These are phyloP conservation scores for Acrocera orbiculus DNA, from an alignment of 2,888 invertebrate genomes.

Conservation along the genomic window DNA sequence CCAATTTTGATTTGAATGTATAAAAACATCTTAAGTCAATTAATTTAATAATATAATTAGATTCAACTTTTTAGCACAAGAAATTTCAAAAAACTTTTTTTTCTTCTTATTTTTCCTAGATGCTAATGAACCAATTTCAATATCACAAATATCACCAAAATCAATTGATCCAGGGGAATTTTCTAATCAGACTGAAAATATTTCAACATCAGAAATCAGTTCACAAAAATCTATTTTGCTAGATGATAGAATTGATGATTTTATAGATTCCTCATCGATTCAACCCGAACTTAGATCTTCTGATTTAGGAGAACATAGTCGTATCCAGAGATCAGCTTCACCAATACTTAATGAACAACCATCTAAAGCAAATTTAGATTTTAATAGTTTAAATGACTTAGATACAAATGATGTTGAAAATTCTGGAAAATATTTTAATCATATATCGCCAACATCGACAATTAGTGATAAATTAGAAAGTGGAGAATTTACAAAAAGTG, in stretches of 20 bases:
- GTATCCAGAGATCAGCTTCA: slow-evolving; percentile 38
- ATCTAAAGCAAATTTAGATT: slow-evolving; percentile 19
- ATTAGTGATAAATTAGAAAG: slow-evolving; percentile 14
- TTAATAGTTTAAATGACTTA: slow-evolving; percentile 19
- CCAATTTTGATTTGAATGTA: too few species aligned
- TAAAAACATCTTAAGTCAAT: too few species aligned
- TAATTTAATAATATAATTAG: too few species aligned
- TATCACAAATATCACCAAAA: slow-evolving; percentile 54
- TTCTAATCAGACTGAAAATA: too few species aligned
- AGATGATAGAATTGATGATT: too few species aligned
- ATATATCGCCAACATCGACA: slow-evolving; percentile 29
- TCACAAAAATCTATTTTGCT: too few species aligned
- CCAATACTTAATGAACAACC: slow-evolving; percentile 41
- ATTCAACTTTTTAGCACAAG: too few species aligned
- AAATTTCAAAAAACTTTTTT: too few species aligned
- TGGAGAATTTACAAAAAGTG: slow-evolving; percentile 21
- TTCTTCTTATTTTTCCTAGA: not conserved
- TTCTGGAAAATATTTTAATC: slow-evolving; percentile 25
- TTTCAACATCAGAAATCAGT: not conserved
- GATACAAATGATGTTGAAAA: slow-evolving; percentile 14
- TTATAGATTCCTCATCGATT: too few species aligned
- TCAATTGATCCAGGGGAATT: too few species aligned
- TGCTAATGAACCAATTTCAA: slow-evolving; percentile 22
- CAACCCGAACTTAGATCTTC: too few species aligned
- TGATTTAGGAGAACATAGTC: too few species aligned